Conservation (phyloP, 2,888 invertebrate species). For the Melieria crassipennis region DNA sequence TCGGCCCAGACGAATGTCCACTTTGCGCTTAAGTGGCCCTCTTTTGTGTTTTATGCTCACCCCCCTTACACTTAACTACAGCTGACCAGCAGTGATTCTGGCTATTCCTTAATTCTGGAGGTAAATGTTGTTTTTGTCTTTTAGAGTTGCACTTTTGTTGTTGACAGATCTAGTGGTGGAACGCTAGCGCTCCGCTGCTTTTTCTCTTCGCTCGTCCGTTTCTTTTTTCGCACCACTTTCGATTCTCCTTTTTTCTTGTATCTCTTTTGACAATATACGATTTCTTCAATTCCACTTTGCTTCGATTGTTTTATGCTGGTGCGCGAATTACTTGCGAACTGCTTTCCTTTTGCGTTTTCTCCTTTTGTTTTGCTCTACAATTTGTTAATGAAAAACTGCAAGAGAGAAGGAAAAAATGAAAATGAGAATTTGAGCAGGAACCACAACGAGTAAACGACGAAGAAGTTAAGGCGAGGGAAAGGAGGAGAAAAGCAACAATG, state of each 20-base stretch:
- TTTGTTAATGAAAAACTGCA: conserved; percentile 36
- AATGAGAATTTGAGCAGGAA: background rate
- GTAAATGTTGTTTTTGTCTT: too few relatives aligned
- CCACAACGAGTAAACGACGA: background rate
- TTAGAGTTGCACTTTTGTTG: too few relatives aligned
- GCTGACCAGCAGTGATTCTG: too few relatives aligned
- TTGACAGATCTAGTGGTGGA: too few relatives aligned
- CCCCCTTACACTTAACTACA: too few relatives aligned
- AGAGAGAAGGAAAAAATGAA: conserved; percentile 11
- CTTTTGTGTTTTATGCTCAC: too few relatives aligned
- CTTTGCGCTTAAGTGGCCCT: too few relatives aligned
- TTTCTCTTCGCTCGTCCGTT: background rate
- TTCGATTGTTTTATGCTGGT: conserved; percentile 3
- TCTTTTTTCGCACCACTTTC: conserved; percentile 9
- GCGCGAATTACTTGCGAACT: conserved; percentile 10
- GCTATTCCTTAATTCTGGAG: too few relatives aligned
- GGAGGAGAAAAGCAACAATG: background rate
- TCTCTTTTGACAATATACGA: conserved; percentile 5
- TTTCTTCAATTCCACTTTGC: conserved; percentile 8
- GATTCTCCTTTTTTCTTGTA: background rate
- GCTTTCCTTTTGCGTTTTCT: conserved; percentile 27
- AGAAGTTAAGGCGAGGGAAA: background rate
- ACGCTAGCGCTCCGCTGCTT: background rate
- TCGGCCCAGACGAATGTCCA: too few relatives aligned
- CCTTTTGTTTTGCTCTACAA: conserved; percentile 35